Percentiles rank a stretch among this genome's conserved stretches.
phyloP scores from a whole-genome alignment of 2,113 vertebrate species.

The Halcyon senegalensis region DNA sequence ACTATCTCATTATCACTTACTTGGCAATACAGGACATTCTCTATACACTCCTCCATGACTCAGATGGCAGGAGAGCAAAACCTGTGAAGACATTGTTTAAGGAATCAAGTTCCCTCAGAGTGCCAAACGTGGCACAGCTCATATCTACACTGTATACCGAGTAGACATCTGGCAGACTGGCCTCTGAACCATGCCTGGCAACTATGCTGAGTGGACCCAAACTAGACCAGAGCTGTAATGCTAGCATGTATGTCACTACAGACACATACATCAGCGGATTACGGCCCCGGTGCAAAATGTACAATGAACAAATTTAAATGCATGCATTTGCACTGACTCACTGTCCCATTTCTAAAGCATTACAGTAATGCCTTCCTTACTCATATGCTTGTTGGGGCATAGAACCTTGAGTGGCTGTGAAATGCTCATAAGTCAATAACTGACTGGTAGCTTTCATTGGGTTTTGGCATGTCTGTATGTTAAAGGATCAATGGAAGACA shows the following conservation, averaged over 20 bases:
- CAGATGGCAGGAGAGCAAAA: background rate
- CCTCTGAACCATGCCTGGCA: background rate
- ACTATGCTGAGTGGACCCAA: background rate
- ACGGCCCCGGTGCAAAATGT: background rate
- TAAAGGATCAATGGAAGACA: background rate
- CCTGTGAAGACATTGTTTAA: background rate
- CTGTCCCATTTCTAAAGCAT: background rate
- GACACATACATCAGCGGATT: background rate
- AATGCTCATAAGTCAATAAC: background rate
- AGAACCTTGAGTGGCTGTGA: background rate
- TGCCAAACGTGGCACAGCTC: background rate
- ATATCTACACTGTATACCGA: background rate
- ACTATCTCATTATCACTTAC: background rate
- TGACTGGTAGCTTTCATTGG: background rate
- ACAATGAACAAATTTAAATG: background rate
- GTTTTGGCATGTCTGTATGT: background rate
- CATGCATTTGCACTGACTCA: background rate
- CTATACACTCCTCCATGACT: background rate
- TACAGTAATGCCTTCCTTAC: background rate
- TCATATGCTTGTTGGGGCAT: background rate
- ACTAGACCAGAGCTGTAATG: background rate
- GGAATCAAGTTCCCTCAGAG: background rate
- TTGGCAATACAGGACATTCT: background rate
- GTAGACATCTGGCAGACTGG: background rate
- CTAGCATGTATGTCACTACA: background rate